These are phyloP conservation scores for Drosophila differens DNA, from an alignment of 2,888 invertebrate genomes.

Conservation along the genomic window DNA sequence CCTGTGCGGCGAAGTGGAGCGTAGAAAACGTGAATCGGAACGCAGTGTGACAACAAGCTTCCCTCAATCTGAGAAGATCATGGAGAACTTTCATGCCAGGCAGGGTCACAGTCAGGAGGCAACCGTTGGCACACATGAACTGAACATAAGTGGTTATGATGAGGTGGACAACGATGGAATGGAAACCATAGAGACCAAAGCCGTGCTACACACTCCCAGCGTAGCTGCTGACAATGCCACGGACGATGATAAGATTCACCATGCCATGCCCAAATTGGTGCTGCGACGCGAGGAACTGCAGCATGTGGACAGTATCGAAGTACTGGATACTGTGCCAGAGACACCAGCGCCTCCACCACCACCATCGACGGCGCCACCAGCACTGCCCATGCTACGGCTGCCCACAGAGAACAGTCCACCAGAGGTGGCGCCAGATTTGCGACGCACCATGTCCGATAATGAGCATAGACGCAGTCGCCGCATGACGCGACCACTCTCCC, in stretches of 20 bases:
- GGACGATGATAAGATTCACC: slow-evolving; percentile 81
- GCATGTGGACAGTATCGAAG: slow-evolving; percentile 68
- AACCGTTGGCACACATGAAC: slow-evolving; percentile 47
- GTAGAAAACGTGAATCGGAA: slow-evolving; percentile 73
- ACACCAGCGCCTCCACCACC: slow-evolving; percentile 86
- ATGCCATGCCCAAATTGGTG: slow-evolving; percentile 50
- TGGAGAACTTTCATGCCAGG: slow-evolving; percentile 76
- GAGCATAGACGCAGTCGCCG: slow-evolving; percentile 51
- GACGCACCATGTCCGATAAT: slow-evolving; percentile 64
- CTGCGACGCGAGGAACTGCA: slow-evolving; percentile 43
- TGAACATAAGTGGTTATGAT: slow-evolving; percentile 65
- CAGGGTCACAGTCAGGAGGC: neutral
- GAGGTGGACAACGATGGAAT: slow-evolving; percentile 76
- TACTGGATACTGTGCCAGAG: slow-evolving; percentile 84
- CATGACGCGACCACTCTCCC: slow-evolving; percentile 70
- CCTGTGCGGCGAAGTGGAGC: slow-evolving; percentile 67
- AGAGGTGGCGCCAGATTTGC: slow-evolving; percentile 48
- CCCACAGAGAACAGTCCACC: slow-evolving; percentile 41
- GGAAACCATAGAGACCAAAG: slow-evolving; percentile 65
- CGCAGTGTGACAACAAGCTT: slow-evolving; percentile 75
- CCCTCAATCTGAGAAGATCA: slow-evolving; percentile 84
- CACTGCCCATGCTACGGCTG: slow-evolving; percentile 41
- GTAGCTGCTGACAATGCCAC: slow-evolving; percentile 65
- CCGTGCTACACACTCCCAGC: slow-evolving; percentile 55
- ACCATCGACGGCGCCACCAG: slow-evolving; percentile 64